Percentiles rank a stretch among this genome's conserved stretches.
Evolutionary conservation across 2,797 vertebrate genomes (phyloP).

Genomic region (Halcyon smyrnensis): DNA sequence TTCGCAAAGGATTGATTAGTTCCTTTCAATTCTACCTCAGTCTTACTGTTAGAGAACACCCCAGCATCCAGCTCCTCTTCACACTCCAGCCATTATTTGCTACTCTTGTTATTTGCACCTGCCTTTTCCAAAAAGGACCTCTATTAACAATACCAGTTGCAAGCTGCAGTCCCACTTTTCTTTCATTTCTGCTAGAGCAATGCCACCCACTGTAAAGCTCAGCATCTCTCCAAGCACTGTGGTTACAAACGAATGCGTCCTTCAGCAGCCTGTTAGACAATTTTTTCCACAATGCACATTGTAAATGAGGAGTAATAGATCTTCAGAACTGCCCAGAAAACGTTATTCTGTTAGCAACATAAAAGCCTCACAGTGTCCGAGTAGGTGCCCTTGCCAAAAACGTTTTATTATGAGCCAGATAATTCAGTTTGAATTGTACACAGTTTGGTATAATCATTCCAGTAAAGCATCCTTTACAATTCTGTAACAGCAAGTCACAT

Average conservation of each 20-base stretch:
- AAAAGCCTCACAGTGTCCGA: conserved; percentile 50
- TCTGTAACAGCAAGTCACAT: conserved; percentile 65
- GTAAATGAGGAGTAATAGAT: conserved; percentile 55
- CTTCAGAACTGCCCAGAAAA: conserved; percentile 63
- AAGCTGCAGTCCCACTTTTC: background rate
- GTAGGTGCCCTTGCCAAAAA: conserved; percentile 53
- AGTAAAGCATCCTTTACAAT: conserved; percentile 66
- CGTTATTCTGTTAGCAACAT: conserved; percentile 40
- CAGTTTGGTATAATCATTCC: conserved; percentile 47
- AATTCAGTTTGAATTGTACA: conserved; percentile 61
- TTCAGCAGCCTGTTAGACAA: conserved; percentile 48
- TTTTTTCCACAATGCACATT: conserved; percentile 41
- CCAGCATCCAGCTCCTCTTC: background rate
- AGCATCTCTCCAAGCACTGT: conserved; percentile 17
- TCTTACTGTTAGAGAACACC: background rate
- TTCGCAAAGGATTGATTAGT: background rate
- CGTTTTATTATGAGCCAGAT: conserved; percentile 61
- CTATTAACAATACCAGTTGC: background rate
- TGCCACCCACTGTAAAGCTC: conserved; percentile 27
- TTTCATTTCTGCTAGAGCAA: conserved; percentile 32
- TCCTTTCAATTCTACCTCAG: conserved; percentile 3
- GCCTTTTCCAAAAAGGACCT: background rate
- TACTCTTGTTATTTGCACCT: background rate
- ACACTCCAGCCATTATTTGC: background rate
- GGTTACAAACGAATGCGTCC: conserved; percentile 47